phyloP scores from a whole-genome alignment of 2,797 vertebrate species.

The Poeciliopsis gracilis region DNA sequence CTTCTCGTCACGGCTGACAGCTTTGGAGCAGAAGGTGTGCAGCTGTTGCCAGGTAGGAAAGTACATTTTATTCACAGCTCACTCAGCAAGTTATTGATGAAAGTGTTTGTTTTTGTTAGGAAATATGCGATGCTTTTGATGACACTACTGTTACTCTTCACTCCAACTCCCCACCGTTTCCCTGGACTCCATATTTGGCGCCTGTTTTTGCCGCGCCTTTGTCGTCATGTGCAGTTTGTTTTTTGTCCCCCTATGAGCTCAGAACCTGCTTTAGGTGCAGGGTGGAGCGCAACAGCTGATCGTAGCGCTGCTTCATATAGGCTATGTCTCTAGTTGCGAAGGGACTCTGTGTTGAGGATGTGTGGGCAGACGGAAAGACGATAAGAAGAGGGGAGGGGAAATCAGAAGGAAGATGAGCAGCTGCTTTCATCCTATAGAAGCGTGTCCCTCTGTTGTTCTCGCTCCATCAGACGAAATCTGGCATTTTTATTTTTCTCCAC shows the following conservation, averaged over 20 bases:
- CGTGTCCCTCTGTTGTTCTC: slow-evolving; percentile 70
- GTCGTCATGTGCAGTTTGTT: slow-evolving; percentile 31
- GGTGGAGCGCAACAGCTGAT: slow-evolving; percentile 50
- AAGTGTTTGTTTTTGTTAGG: slow-evolving; percentile 10
- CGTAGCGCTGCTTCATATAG: slow-evolving; percentile 50
- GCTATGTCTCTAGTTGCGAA: slow-evolving; percentile 66
- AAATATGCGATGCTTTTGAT: slow-evolving; percentile 21
- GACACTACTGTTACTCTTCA: slow-evolving; percentile 56
- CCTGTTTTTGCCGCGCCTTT: slow-evolving; percentile 34
- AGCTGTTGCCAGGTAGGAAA: slow-evolving; percentile 76
- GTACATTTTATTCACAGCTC: slow-evolving; percentile 40
- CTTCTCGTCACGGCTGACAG: slow-evolving; percentile 59
- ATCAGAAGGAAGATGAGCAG: slow-evolving; percentile 68
- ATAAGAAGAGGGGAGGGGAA: slow-evolving; percentile 48
- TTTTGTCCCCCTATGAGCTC: slow-evolving; percentile 16
- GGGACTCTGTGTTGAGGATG: slow-evolving; percentile 73
- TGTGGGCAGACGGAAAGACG: slow-evolving; percentile 68
- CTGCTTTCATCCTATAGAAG: slow-evolving; percentile 77
- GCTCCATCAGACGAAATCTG: slow-evolving; percentile 70
- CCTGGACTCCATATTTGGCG: slow-evolving; percentile 38
- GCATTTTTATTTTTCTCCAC: slow-evolving; percentile 29
- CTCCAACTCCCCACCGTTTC: slow-evolving; percentile 50
- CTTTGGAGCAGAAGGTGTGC: slow-evolving; percentile 76
- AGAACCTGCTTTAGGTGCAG: slow-evolving; percentile 35
- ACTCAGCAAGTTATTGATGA: slow-evolving; percentile 56